Conservation (phyloP, 2,797 vertebrate genomes). For the Coilia nasus region DNA sequence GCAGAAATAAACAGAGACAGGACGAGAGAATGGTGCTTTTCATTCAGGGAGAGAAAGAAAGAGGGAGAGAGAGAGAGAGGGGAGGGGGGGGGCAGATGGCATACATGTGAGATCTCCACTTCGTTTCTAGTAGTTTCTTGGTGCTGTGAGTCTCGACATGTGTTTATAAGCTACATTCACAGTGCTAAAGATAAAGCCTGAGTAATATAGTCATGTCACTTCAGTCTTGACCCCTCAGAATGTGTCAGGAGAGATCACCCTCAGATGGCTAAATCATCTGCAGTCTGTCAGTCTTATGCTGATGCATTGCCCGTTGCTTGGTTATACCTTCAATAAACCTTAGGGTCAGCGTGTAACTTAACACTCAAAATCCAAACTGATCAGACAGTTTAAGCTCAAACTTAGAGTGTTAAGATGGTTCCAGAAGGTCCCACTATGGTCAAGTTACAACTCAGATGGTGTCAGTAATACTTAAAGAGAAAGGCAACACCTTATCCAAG, state of each 20-base stretch:
- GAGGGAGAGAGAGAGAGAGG: neutral
- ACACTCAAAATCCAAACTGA: neutral
- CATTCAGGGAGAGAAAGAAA: neutral
- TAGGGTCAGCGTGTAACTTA: neutral
- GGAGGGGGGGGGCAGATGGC: neutral
- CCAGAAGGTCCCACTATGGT: conserved; percentile 3
- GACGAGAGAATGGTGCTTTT: neutral
- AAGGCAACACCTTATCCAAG: conserved; percentile 29
- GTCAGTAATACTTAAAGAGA: conserved; percentile 13
- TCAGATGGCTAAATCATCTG: neutral
- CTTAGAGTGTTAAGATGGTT: conserved; percentile 27
- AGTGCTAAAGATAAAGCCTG: conserved; percentile 2
- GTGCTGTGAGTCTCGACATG: neutral
- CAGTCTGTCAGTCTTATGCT: neutral
- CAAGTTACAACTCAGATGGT: conserved; percentile 29
- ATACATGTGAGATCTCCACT: neutral
- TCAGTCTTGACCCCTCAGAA: neutral
- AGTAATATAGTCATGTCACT: neutral
- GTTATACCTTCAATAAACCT: neutral
- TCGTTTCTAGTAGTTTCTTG: neutral
- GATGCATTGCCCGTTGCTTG: neutral
- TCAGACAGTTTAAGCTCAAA: conserved; percentile 26
- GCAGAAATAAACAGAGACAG: conserved; percentile 24
- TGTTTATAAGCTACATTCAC: neutral
- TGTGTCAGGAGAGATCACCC: neutral